Evolutionary conservation across 2,797 vertebrate species (phyloP), one percentile per base, ranked within the genome.

Genomic region (Luscinia megarhynchos): DNA sequence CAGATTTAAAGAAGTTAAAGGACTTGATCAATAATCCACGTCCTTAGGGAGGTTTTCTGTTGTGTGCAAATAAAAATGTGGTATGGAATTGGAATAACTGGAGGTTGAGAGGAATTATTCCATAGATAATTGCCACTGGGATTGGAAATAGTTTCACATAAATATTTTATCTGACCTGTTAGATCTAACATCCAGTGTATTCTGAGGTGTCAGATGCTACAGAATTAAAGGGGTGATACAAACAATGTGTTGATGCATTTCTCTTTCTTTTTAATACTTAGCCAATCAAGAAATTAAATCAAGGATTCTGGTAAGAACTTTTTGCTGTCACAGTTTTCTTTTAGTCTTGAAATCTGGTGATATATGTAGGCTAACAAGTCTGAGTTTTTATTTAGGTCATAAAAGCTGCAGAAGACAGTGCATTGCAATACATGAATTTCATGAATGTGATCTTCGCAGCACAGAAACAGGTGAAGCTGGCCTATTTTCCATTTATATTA

Each of bases 361-460:
- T 26, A 8, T 46, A 12, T 29, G 18, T 32, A 83, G 46, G 58
- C 69, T 94, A 75, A 96, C 20, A 38, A 40, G 59, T 63, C 0
- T 11, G 9, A 21, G 11, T 89, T 93, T 93, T 91, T 92, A 53
- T 88, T 46, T 36, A 99, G 99, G 99, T 99, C 79, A 98, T 99
- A 58, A 99, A 99, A 98, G 99, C 99, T 14, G 99, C 99, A 4
- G 99, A 99, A 72, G 99, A 99, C 97, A 99, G 98, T 3, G 98
- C 99, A 1, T 84, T 98, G 48, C 99, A 99, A 86, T 99, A 99
- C 78, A 99, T 99, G 99, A 99, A 99, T 97, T 99, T 99, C 96
- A 99, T 99, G 99, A 99, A 99, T 12, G 99, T 99, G 68, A 99
- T 99, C 97, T 99, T 99, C 32, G 99, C 99, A 6, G 99, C 99